These are phyloP conservation scores for Penaeus indicus DNA, from an alignment of 1,140 invertebrate genomes.

Conservation along the genomic window DNA sequence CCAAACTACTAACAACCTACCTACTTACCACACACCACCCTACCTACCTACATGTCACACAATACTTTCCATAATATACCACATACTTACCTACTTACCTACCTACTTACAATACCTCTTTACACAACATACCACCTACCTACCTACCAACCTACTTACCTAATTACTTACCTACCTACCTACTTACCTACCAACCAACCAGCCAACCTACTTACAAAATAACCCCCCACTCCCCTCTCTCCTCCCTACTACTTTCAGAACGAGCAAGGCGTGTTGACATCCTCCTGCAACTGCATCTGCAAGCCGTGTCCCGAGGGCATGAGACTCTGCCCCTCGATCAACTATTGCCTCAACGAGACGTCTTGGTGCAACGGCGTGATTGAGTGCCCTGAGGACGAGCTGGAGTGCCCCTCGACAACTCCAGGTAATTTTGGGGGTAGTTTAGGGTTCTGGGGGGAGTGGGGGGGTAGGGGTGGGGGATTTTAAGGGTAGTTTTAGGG, in stretches of 20 bases:
- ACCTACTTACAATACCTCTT: too few relatives aligned
- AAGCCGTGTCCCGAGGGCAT: conserved; percentile 78
- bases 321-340: conserved; percentile 80
- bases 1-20: too few relatives aligned
- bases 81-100: too few relatives aligned
- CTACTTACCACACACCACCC: too few relatives aligned
- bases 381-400: conserved; percentile 88
- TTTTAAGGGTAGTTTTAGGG: too few relatives aligned
- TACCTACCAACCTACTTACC: too few relatives aligned
- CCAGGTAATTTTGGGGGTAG: conserved; percentile 48
- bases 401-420: conserved; percentile 74
- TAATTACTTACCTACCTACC: too few relatives aligned
- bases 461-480: too few relatives aligned
- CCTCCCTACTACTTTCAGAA: conserved; percentile 68
- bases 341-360: conserved; percentile 79
- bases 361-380: conserved; percentile 86
- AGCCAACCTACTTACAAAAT: neutral
- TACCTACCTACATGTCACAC: too few relatives aligned
- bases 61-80: too few relatives aligned
- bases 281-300: conserved; percentile 80
- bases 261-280: conserved; percentile 72
- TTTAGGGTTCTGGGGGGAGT: neutral
- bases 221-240: neutral
- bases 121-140: too few relatives aligned
- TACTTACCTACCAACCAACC: too few relatives aligned